Conservation (phyloP, 2,797 vertebrate species). For the Meriones psammophilus region DNA sequence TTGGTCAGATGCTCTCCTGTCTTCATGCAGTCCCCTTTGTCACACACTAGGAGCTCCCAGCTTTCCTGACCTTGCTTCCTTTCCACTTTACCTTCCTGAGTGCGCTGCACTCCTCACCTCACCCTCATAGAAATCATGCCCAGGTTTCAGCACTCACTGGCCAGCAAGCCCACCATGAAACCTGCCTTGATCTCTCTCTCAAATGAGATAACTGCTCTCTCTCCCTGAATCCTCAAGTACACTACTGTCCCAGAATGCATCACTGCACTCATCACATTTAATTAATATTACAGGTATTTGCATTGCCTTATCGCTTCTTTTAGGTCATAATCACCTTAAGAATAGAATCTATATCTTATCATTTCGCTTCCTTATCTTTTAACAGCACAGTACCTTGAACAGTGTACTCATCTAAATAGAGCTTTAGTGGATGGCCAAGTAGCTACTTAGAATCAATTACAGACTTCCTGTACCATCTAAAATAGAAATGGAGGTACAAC, state of each 20-base stretch:
- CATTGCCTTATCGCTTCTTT: constrained; percentile 61
- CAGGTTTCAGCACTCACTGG: background rate
- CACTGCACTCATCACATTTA: constrained; percentile 44
- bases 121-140: background rate
- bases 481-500: constrained; percentile 28
- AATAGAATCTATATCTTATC: constrained; percentile 67
- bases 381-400: constrained; percentile 71
- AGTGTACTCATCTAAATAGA: constrained; percentile 64
- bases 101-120: background rate
- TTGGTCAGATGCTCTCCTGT: background rate
- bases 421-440: constrained; percentile 65
- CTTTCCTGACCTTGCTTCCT: constrained; percentile 39
- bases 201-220: constrained; percentile 18
- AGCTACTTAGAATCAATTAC: constrained; percentile 74
- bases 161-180: constrained; percentile 11
- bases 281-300: constrained; percentile 63
- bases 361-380: constrained; percentile 70
- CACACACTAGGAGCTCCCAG: constrained; percentile 8
- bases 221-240: constrained; percentile 29
- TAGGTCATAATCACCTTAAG: constrained; percentile 73
- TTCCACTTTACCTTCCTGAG: constrained; percentile 42
- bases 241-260: constrained; percentile 25
- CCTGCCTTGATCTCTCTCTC: constrained; percentile 11
- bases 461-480: constrained; percentile 62
- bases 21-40: constrained; percentile 9